Percentiles rank a stretch among this genome's conserved stretches.
phyloP scores from a whole-genome alignment of 2,113 vertebrate species.

The Balaenoptera acutorostrata region DNA sequence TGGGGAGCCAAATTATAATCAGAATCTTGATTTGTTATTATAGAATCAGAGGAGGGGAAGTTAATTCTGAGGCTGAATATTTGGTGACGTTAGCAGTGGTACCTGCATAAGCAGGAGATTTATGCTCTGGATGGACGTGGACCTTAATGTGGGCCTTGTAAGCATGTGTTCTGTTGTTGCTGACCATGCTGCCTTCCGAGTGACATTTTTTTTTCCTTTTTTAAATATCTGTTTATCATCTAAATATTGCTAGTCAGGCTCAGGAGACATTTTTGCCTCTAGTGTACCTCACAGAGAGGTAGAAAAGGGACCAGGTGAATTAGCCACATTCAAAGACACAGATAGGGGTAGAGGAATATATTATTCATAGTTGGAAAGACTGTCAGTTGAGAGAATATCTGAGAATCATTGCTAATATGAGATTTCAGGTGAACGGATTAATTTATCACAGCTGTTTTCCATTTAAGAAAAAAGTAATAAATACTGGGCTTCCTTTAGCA shows the following conservation, averaged over 20 bases:
- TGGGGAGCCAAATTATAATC: background rate
- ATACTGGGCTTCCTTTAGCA: slow-evolving; percentile 22
- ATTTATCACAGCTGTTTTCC: slow-evolving; percentile 48
- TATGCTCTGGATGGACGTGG: too few relatives aligned
- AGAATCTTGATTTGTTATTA: background rate
- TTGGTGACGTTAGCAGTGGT: background rate
- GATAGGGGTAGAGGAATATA: background rate
- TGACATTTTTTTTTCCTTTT: background rate
- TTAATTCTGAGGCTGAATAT: background rate
- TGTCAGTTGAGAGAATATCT: background rate
- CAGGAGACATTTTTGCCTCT: background rate
- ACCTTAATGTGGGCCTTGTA: background rate
- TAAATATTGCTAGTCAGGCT: background rate
- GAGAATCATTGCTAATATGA: background rate
- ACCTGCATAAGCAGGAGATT: background rate
- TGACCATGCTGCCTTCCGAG: background rate
- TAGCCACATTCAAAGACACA: background rate
- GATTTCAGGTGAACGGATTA: slow-evolving; percentile 27
- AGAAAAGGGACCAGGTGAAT: background rate
- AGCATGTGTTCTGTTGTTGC: background rate
- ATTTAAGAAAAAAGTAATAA: slow-evolving; percentile 24
- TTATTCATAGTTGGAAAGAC: background rate
- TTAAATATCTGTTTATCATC: background rate
- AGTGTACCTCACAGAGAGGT: background rate
- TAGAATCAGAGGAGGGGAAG: background rate